phyloP scores from a whole-genome alignment of 2,888 invertebrate genomes.

The Arrhopalites spinosus region DNA sequence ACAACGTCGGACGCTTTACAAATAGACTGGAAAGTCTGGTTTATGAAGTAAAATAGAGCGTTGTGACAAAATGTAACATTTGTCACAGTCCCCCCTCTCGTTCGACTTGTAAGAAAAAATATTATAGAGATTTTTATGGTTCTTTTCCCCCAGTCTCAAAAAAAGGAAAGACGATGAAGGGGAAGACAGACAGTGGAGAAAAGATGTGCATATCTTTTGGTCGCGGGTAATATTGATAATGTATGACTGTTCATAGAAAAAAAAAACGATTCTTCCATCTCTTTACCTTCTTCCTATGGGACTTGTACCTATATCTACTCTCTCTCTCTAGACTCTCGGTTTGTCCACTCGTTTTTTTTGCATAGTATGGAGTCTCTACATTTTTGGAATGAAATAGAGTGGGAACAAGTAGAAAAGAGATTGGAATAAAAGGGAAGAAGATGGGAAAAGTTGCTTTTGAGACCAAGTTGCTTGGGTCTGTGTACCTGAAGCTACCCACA shows the following conservation, averaged over 20 bases:
- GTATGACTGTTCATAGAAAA: too few relatives aligned
- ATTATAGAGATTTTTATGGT: too few relatives aligned
- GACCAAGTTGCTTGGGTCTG: background rate
- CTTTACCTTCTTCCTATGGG: too few relatives aligned
- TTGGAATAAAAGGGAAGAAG: background rate
- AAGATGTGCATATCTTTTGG: too few relatives aligned
- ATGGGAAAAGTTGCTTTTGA: background rate
- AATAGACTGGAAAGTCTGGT: conserved; percentile 15
- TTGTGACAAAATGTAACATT: conserved; percentile 10
- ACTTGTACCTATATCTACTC: too few relatives aligned
- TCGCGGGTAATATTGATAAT: too few relatives aligned
- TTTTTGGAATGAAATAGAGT: background rate
- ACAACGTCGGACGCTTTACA: conserved; percentile 7
- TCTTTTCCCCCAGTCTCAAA: background rate
- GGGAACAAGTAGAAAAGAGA: background rate
- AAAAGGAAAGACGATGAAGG: too few relatives aligned
- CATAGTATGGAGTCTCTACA: too few relatives aligned
- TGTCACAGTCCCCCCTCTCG: background rate
- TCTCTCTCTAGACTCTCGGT: too few relatives aligned
- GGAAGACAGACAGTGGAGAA: too few relatives aligned
- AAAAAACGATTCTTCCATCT: too few relatives aligned
- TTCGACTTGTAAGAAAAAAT: background rate
- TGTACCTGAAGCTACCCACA: background rate
- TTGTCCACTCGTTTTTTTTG: too few relatives aligned
- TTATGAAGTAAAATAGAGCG: conserved; percentile 15